A percentile compares a stretch with the other conserved stretches of the same genome.
Conservation (phyloP, 2,113 vertebrate genomes). For the Ariopsis seemanni region DNA sequence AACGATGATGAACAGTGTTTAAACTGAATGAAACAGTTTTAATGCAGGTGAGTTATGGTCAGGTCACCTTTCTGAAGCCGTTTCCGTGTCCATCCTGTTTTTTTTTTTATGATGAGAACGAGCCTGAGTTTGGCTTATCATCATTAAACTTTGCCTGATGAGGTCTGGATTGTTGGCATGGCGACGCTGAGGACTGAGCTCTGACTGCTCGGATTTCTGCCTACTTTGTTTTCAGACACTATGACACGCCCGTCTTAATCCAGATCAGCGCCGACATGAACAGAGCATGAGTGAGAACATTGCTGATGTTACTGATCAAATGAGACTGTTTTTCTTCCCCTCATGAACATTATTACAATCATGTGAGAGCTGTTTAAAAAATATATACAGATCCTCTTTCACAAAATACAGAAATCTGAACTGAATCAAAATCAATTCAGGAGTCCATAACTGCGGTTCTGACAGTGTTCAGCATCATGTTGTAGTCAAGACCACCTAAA, state of each 20-base stretch:
- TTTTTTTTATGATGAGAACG: conserved; percentile 57
- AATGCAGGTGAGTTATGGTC: conserved; percentile 56
- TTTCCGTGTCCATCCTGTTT: conserved; percentile 54
- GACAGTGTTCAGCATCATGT: too few relatives aligned
- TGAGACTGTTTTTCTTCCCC: not conserved
- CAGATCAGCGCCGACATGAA: conserved; percentile 22
- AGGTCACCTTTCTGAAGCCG: conserved; percentile 48
- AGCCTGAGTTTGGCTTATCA: conserved; percentile 48
- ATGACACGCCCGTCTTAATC: conserved; percentile 31
- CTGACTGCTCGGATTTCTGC: conserved; percentile 34
- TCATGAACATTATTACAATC: not conserved
- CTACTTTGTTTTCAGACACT: conserved; percentile 23
- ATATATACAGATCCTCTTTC: not conserved
- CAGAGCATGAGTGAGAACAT: conserved; percentile 14
- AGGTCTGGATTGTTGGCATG: conserved; percentile 54
- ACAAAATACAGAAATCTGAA: not conserved
- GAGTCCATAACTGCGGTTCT: too few relatives aligned
- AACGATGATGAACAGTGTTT: conserved; percentile 38
- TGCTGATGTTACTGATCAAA: conserved; percentile 1
- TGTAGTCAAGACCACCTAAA: too few relatives aligned
- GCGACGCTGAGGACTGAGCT: conserved; percentile 1
- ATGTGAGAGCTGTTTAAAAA: not conserved
- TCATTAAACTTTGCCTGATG: conserved; percentile 58
- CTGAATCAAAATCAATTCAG: too few relatives aligned
- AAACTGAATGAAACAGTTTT: conserved; percentile 27